These are phyloP conservation scores for Meta bourneti DNA, from an alignment of 2,888 invertebrate genomes.

Conservation along the genomic window DNA sequence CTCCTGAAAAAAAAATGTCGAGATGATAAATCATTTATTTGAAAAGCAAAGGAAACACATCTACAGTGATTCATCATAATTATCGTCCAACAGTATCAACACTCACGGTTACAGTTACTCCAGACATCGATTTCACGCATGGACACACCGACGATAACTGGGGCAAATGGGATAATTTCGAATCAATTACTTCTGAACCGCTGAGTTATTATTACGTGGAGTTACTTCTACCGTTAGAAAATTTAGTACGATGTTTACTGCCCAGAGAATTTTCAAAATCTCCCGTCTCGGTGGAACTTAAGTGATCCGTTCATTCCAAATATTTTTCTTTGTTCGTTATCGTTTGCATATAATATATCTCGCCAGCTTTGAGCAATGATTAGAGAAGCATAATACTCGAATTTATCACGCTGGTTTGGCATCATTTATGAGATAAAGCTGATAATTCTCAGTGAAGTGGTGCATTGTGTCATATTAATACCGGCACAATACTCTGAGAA, in stretches of 20 bases:
- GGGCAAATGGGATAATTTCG: slow-evolving; percentile 49
- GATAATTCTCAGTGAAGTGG: background rate
- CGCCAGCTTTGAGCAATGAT: background rate
- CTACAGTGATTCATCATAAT: slow-evolving; percentile 37
- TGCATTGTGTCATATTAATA: background rate
- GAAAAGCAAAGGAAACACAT: slow-evolving; percentile 12
- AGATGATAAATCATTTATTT: background rate
- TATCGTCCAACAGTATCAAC: slow-evolving; percentile 35
- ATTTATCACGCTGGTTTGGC: slow-evolving; percentile 7
- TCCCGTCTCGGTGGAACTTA: background rate
- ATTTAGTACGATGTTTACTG: background rate
- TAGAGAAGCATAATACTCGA: background rate
- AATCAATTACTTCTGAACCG: slow-evolving; percentile 51
- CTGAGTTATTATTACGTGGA: slow-evolving; percentile 29
- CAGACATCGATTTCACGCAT: slow-evolving; percentile 24
- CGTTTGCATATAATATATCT: background rate
- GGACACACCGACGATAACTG: slow-evolving; percentile 17
- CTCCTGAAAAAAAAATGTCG: background rate
- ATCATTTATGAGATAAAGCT: slow-evolving; percentile 8
- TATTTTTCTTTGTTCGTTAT: background rate
- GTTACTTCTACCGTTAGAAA: background rate
- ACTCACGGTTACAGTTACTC: slow-evolving; percentile 13
- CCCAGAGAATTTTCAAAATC: background rate
- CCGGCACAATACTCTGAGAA: background rate
- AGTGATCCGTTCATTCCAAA: background rate